These are phyloP conservation scores for Xenopus laevis DNA, from an alignment of 2,113 vertebrate species.

Conservation along the genomic window DNA sequence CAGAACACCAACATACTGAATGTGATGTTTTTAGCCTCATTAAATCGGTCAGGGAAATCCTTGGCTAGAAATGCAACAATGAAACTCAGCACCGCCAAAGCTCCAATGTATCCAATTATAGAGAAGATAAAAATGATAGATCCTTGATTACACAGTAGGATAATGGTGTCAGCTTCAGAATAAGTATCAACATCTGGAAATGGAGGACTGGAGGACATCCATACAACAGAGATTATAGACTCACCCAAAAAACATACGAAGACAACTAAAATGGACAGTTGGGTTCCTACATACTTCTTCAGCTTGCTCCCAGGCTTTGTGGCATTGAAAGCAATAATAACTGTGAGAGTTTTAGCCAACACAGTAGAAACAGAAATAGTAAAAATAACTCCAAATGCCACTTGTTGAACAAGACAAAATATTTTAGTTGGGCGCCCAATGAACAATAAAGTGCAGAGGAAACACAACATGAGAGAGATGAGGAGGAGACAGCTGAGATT, in stretches of 20 bases:
- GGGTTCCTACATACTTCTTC: constrained; percentile 8
- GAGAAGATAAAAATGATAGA: constrained; percentile 22
- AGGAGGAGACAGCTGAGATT: constrained; percentile 17
- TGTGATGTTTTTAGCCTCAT: too few relatives aligned
- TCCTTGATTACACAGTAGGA: constrained; percentile 38
- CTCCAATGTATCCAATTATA: constrained; percentile 30
- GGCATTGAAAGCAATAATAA: constrained; percentile 25
- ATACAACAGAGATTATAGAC: constrained; percentile 26
- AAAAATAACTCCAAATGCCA: constrained; percentile 12
- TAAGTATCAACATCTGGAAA: constrained; percentile 13
- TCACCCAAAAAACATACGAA: neutral
- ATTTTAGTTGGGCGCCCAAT: constrained; percentile 11
- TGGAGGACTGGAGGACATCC: constrained; percentile 32
- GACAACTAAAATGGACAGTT: constrained; percentile 25
- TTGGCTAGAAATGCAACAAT: constrained; percentile 38
- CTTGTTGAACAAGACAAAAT: constrained; percentile 16
- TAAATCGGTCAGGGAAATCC: constrained; percentile 31
- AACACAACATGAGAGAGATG: constrained; percentile 3
- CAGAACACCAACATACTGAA: too few relatives aligned
- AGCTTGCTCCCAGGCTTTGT: constrained; percentile 8
- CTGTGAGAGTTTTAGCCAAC: constrained; percentile 27
- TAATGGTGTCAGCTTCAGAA: constrained; percentile 12
- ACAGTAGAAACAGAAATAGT: constrained; percentile 18
- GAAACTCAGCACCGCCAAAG: constrained; percentile 30
- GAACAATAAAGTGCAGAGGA: constrained; percentile 15